These are phyloP conservation scores for Zootermopsis nevadensis DNA, from an alignment of 2,888 invertebrate species.

Conservation along the genomic window DNA sequence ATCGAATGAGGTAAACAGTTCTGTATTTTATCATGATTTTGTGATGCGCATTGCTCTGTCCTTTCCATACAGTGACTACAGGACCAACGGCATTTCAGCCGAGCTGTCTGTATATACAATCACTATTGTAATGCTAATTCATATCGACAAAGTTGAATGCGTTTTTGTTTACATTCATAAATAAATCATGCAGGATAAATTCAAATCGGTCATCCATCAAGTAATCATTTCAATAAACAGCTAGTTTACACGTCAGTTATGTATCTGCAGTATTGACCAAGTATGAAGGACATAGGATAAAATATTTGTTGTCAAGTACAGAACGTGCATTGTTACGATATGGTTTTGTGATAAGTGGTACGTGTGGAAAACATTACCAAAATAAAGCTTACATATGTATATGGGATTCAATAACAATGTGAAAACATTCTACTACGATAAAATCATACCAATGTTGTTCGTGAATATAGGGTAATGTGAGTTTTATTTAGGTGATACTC, in stretches of 20 bases:
- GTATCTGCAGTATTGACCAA: not conserved
- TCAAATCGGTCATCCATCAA: slow-evolving; percentile 15
- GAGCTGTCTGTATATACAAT: not conserved
- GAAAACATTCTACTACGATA: too few species aligned
- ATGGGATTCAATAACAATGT: too few species aligned
- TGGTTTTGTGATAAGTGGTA: not conserved
- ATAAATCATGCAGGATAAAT: slow-evolving; percentile 23
- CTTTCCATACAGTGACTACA: too few species aligned
- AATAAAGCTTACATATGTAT: too few species aligned
- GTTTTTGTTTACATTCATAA: slow-evolving; percentile 26
- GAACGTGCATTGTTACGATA: not conserved
- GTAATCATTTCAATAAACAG: slow-evolving; percentile 23
- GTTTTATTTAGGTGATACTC: too few species aligned
- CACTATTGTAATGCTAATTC: slow-evolving; percentile 17
- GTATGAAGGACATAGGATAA: not conserved
- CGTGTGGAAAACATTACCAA: not conserved
- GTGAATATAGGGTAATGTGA: too few species aligned
- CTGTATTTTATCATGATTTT: too few species aligned
- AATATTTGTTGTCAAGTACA: slow-evolving; percentile 11
- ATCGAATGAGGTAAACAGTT: too few species aligned
- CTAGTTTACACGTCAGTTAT: slow-evolving; percentile 13
- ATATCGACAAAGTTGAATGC: not conserved
- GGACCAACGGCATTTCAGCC: not conserved
- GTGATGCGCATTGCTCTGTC: too few species aligned
- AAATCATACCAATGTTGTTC: too few species aligned